A percentile compares a stretch with the other conserved stretches of the same genome.
These are phyloP conservation scores for Pantelozetes paolii DNA, from an alignment of 2,888 invertebrate species.

Conservation along the genomic window DNA sequence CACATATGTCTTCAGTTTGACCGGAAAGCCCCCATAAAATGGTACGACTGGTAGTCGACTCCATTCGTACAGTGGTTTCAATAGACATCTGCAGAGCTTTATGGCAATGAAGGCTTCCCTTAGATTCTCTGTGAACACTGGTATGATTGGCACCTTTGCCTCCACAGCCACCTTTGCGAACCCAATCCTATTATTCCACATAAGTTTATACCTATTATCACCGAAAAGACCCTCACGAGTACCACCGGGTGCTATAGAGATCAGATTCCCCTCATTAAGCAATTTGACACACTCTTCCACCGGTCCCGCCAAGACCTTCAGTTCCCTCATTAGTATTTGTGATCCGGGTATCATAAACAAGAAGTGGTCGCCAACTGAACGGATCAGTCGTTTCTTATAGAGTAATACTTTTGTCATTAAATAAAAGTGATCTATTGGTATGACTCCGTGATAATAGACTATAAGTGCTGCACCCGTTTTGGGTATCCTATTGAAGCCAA, in stretches of 20 bases:
- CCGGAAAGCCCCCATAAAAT: slow-evolving; percentile 96
- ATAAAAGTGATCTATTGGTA: slow-evolving; percentile 95
- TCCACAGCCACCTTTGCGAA: slow-evolving; percentile 94
- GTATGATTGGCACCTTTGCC: slow-evolving; percentile 93
- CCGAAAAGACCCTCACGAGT: slow-evolving; percentile 73
- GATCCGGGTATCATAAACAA: slow-evolving; percentile 83
- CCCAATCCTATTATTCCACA: slow-evolving; percentile 89
- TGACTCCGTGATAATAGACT: slow-evolving; percentile 94
- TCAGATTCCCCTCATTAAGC: slow-evolving; percentile 74
- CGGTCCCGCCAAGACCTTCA: slow-evolving; percentile 88
- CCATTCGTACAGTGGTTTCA: slow-evolving; percentile 74
- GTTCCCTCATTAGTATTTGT: slow-evolving; percentile 68
- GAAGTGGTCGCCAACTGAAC: slow-evolving; percentile 89
- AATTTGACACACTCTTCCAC: slow-evolving; percentile 79
- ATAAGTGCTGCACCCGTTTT: slow-evolving; percentile 70
- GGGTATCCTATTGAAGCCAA: slow-evolving; percentile 87
- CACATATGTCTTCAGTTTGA: slow-evolving; percentile 81
- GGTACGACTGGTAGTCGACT: slow-evolving; percentile 85
- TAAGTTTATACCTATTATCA: slow-evolving; percentile 76
- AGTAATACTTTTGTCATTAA: slow-evolving; percentile 75
- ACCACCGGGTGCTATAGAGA: slow-evolving; percentile 85
- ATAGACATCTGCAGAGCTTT: slow-evolving; percentile 59
- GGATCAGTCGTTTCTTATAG: slow-evolving; percentile 67
- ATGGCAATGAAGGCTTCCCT: slow-evolving; percentile 86
- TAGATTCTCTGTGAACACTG: slow-evolving; percentile 92